Conservation (phyloP, 2,113 vertebrate genomes). For the Oreochromis spilurus region DNA sequence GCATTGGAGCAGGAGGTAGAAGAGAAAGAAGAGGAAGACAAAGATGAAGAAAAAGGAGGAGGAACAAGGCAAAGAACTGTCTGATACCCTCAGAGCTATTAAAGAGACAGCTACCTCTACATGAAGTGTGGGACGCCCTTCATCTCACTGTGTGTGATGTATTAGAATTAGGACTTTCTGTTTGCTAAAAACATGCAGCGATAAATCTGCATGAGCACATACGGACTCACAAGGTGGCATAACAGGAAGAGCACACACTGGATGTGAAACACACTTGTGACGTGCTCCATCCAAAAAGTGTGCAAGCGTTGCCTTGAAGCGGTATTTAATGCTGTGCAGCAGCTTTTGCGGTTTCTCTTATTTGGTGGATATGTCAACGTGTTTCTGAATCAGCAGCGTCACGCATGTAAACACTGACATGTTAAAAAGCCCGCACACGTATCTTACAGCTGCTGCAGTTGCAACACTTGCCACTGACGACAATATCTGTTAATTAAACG, state of each 20-base stretch:
- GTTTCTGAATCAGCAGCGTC: not conserved
- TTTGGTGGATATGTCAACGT: too few relatives aligned
- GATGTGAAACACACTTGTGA: too few relatives aligned
- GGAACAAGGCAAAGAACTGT: accelerated
- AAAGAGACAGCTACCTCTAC: not conserved
- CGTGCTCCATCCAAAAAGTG: too few relatives aligned
- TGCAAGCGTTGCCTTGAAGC: too few relatives aligned
- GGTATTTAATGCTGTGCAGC: too few relatives aligned
- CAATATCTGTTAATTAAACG: not conserved
- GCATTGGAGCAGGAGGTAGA: not conserved
- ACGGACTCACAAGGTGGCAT: not conserved
- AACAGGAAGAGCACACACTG: too few relatives aligned
- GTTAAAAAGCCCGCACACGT: not conserved
- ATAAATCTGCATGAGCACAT: not conserved
- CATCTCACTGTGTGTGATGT: not conserved
- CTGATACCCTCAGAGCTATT: not conserved
- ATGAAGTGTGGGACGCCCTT: not conserved
- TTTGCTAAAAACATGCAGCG: not conserved
- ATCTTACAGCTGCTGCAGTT: not conserved
- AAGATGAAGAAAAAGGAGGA: not conserved
- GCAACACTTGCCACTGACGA: not conserved
- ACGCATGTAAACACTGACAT: not conserved
- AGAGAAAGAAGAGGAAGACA: not conserved
- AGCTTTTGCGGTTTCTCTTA: too few relatives aligned
- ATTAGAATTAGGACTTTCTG: not conserved